Base-by-base conservation (phyloP, 2,888 invertebrate species). In the Pristionchus fissidentatus region DNA sequence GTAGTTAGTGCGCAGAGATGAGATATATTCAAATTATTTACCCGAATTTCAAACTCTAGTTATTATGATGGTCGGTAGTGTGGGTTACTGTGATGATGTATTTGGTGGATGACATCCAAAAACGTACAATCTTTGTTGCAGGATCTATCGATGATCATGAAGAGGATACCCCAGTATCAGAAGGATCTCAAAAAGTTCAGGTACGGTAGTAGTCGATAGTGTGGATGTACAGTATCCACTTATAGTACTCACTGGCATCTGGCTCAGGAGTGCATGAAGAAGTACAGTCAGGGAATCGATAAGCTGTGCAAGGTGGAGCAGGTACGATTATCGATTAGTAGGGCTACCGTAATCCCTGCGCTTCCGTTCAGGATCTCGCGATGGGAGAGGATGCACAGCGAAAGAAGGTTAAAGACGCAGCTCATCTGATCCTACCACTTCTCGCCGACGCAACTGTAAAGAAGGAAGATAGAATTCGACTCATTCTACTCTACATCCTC, bases 131-230 rank as follows among this genome's bases (percentile, higher is more conserved):
- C 15, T 15, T 77, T 41, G 75, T 77, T 77, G 46, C 49, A 77
- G 75, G 75, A 99, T 93, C 94, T 99, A 84, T 97, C 97, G 0
- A 96, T 97, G 93, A 98, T 99, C 98, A 97, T 99, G 91, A 99
- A 99, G 94, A 98, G 98, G 93, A 99, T 99, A 98, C 99, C 99
- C 0, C 99, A 99, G 93, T 98, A 99, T 93, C 99, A 99, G 93
- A 99, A 99, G 93, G 75, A 77, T 19, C 46, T 70, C 35, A 70
- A 70, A 38, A 70, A 70, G n/a, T 41, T 70, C 41, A 70, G 70
- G 70, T 70, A 55, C 22, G 8, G 55, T 55, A 55, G 4, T n/a
- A 4, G n/a, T 55, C 4, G 41, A 70, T n/a, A 43, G 13, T 62
- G 10, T 3, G 35, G 3, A n/a, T 4, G 22, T 66, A 66, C 41